Conservation (phyloP, 2,797 vertebrate species). For the Chromobotia macracanthus region DNA sequence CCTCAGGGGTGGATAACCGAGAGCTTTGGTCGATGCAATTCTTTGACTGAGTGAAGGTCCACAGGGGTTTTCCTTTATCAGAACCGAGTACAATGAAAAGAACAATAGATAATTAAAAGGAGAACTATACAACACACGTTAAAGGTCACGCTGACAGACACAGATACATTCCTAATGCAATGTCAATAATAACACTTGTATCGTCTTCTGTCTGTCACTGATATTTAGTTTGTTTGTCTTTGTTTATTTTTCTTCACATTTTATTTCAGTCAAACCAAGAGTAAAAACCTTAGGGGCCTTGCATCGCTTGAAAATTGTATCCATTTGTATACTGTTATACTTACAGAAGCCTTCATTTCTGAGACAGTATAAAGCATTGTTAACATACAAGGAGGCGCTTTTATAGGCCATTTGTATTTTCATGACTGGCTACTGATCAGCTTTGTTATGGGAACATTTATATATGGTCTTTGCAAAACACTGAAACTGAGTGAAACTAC, state of each 20-base stretch:
- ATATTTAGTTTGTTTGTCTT: neutral
- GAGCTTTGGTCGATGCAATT: slow-evolving; percentile 26
- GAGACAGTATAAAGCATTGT: too few species aligned
- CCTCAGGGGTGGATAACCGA: neutral
- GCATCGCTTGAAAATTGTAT: neutral
- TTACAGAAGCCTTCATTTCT: too few species aligned
- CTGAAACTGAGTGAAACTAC: too few species aligned
- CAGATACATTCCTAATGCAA: neutral
- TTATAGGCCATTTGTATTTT: too few species aligned
- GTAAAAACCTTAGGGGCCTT: neutral
- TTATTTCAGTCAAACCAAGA: neutral
- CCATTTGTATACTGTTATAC: neutral
- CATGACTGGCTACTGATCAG: too few species aligned
- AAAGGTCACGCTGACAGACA: slow-evolving; percentile 21
- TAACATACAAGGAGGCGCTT: too few species aligned
- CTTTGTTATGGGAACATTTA: too few species aligned
- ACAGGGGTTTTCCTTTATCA: neutral
- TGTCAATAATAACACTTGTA: neutral
- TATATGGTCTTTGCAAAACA: too few species aligned
- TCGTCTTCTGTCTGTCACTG: neutral
- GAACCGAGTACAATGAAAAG: neutral
- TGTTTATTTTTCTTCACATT: neutral
- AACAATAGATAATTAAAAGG: slow-evolving; percentile 1
- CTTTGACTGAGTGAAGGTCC: slow-evolving; percentile 20
- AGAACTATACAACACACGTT: neutral